Conservation (phyloP, 1,140 invertebrate genomes). For the Anastrepha obliqua region DNA sequence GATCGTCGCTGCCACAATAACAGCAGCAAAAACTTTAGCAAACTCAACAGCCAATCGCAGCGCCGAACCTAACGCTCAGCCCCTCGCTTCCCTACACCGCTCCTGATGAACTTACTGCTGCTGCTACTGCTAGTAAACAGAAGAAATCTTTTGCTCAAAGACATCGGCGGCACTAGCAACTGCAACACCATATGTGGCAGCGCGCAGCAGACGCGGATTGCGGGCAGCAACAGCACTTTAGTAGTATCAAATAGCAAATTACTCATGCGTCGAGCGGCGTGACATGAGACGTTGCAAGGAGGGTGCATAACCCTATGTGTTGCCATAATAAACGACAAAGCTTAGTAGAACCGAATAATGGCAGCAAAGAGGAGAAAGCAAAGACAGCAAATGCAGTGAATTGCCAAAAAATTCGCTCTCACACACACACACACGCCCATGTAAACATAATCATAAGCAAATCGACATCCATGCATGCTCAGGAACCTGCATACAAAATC, state of each 20-base stretch:
- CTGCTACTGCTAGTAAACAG: not conserved
- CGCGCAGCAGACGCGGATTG: not conserved
- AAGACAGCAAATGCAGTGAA: not conserved
- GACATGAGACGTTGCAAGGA: not conserved
- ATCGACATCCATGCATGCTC: too few relatives aligned
- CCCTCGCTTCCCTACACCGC: not conserved
- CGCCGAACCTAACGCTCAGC: not conserved
- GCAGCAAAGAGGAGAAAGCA: conserved; percentile 1
- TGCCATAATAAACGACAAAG: not conserved
- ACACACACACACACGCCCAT: too few relatives aligned
- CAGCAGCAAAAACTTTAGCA: not conserved
- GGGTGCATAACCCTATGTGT: not conserved
- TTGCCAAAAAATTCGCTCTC: not conserved
- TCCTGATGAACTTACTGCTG: too few relatives aligned
- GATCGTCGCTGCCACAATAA: not conserved
- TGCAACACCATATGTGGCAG: not conserved
- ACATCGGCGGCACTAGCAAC: not conserved
- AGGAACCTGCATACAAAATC: too few relatives aligned
- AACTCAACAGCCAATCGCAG: not conserved
- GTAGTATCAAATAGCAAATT: conserved; percentile 53
- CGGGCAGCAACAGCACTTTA: not conserved
- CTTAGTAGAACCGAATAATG: conserved; percentile 9
- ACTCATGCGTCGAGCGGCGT: not conserved
- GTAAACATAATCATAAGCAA: too few relatives aligned
- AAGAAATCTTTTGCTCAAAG: not conserved